Percentiles rank a stretch among this genome's conserved stretches.
Conservation (phyloP, 2,888 invertebrate genomes). For the Napeogenes sylphis region DNA sequence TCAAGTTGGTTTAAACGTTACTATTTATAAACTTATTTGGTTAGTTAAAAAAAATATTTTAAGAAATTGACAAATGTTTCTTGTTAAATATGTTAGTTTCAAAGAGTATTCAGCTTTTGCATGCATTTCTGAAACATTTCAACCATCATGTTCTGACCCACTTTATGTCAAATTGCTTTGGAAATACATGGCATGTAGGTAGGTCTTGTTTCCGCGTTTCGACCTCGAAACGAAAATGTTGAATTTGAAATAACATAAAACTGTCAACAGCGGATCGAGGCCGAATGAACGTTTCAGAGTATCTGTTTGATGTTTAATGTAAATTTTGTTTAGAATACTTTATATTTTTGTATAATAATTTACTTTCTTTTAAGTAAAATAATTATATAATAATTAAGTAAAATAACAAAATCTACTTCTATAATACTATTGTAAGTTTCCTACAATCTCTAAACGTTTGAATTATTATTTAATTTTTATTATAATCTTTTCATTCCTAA, state of each 20-base stretch:
- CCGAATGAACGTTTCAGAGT: constrained; percentile 19
- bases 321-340: not conserved
- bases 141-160: constrained; percentile 29
- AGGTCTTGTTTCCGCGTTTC: constrained; percentile 29
- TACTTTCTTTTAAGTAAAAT: too few species aligned
- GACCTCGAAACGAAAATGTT: constrained; percentile 30
- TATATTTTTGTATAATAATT: not conserved
- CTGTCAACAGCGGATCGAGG: constrained; percentile 27
- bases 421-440: too few species aligned
- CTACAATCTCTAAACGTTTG: too few species aligned
- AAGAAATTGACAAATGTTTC: not conserved
- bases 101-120: constrained; percentile 26
- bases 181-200: constrained; percentile 22
- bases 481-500: too few species aligned
- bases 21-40: not conserved
- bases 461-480: too few species aligned
- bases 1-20: not conserved
- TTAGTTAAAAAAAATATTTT: not conserved
- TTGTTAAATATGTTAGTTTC: constrained; percentile 21
- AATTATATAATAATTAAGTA: too few species aligned
- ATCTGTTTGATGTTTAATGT: constrained; percentile 21
- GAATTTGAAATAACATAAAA: constrained; percentile 31
- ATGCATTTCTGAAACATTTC: constrained; percentile 29
- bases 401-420: too few species aligned
- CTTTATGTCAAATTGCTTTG: constrained; percentile 32